Evolutionary conservation across 1,140 invertebrate genomes (phyloP).

Genomic region (Eumeta japonica): DNA sequence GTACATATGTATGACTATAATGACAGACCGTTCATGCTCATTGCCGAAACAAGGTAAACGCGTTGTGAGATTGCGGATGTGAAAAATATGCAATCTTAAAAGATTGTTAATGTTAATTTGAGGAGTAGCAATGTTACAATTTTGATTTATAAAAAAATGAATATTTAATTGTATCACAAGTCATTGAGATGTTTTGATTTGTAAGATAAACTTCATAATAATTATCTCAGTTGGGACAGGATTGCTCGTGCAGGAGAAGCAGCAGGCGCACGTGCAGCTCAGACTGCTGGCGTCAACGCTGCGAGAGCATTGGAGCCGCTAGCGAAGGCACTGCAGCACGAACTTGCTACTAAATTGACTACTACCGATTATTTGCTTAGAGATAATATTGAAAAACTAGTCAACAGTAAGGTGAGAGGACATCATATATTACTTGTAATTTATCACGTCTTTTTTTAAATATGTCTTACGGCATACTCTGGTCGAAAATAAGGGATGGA

Average conservation of each 20-base stretch:
- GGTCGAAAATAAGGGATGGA: neutral
- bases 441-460: neutral
- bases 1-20: too few relatives aligned
- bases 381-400: conserved; percentile 75
- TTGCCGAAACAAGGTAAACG: too few relatives aligned
- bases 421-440: neutral
- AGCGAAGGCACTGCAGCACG: conserved; percentile 66
- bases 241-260: conserved; percentile 27
- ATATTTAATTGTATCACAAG: too few relatives aligned
- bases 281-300: conserved; percentile 48
- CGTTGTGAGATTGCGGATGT: too few relatives aligned
- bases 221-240: conserved; percentile 38
- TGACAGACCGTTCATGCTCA: too few relatives aligned
- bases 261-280: conserved; percentile 38
- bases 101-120: too few relatives aligned
- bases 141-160: too few relatives aligned
- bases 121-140: too few relatives aligned
- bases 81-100: too few relatives aligned
- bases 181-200: too few relatives aligned
- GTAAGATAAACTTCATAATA: too few relatives aligned
- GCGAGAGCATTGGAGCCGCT: conserved; percentile 65
- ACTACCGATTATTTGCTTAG: conserved; percentile 72
- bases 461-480: neutral
- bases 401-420: conserved; percentile 66
- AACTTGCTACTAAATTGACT: conserved; percentile 69